Conservation (phyloP, 2,113 vertebrate species). For the Tragelaphus scriptus region DNA sequence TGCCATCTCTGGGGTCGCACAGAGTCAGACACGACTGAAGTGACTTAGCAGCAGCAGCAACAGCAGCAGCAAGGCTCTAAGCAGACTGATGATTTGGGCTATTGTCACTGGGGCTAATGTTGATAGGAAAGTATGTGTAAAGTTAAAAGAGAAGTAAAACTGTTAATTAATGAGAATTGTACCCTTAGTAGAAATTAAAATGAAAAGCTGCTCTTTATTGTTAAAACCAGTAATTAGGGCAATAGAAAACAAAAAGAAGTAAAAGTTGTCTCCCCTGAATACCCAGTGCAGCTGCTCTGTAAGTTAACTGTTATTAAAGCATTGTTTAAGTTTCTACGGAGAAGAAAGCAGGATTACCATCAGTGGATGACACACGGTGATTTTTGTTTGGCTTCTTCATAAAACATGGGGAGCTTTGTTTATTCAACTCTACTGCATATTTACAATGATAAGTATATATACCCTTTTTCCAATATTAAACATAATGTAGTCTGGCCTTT, state of each 20-base stretch:
- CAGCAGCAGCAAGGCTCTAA: neutral
- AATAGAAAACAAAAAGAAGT: neutral
- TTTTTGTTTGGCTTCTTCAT: neutral
- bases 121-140: neutral
- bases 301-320: neutral
- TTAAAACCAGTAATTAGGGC: constrained; percentile 6
- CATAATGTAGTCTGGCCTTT: neutral
- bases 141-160: neutral
- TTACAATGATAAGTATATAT: neutral
- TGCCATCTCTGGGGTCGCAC: too few species aligned
- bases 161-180: neutral
- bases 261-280: neutral
- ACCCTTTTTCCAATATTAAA: neutral
- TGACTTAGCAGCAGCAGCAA: too few species aligned
- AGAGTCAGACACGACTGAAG: too few species aligned
- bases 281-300: neutral
- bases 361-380: neutral
- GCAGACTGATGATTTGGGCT: neutral
- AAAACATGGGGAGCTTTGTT: neutral
- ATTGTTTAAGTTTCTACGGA: neutral
- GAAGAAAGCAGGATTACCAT: neutral
- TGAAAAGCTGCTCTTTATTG: neutral
- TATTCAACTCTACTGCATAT: neutral
- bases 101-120: neutral
- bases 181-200: neutral